Conservation (phyloP, 1,140 invertebrate genomes). For the Neodiprion virginianus region DNA sequence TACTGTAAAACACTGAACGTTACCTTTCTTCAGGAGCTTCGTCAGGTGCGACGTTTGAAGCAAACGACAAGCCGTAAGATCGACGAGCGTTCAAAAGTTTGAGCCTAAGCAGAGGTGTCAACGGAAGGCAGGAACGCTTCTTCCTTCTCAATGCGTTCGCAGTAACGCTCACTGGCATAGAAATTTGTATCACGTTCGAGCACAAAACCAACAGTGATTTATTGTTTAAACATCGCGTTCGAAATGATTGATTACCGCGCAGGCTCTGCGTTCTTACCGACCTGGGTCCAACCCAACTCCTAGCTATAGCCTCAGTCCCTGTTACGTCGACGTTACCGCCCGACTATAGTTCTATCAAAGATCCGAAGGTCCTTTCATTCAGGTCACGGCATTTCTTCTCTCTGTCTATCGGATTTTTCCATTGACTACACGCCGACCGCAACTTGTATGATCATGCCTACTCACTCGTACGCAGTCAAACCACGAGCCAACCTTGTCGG, state of each 20-base stretch:
- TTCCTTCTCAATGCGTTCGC: not conserved
- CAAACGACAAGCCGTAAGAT: not conserved
- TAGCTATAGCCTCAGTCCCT: not conserved
- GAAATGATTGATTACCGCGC: not conserved
- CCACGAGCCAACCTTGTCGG: not conserved
- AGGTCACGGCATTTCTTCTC: not conserved
- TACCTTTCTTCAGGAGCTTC: not conserved
- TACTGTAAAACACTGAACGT: not conserved
- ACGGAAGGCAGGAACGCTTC: not conserved
- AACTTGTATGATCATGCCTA: not conserved
- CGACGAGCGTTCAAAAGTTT: not conserved
- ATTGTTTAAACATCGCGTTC: not conserved
- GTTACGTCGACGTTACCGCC: too few species aligned
- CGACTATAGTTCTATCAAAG: not conserved
- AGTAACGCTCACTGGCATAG: not conserved
- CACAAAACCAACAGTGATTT: slow-evolving; percentile 3
- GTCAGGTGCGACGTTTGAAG: not conserved
- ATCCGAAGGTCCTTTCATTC: slow-evolving; percentile 1
- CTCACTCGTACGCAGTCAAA: too few species aligned
- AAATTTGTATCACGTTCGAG: slow-evolving; percentile 1
- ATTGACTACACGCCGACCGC: not conserved
- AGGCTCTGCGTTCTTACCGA: not conserved
- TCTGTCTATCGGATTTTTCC: not conserved
- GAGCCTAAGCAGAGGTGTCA: not conserved
- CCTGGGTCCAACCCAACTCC: not conserved